A percentile compares a stretch with the other conserved stretches of the same genome.
Conservation (phyloP, 2,113 vertebrate genomes). For the Diadophis punctatus region DNA sequence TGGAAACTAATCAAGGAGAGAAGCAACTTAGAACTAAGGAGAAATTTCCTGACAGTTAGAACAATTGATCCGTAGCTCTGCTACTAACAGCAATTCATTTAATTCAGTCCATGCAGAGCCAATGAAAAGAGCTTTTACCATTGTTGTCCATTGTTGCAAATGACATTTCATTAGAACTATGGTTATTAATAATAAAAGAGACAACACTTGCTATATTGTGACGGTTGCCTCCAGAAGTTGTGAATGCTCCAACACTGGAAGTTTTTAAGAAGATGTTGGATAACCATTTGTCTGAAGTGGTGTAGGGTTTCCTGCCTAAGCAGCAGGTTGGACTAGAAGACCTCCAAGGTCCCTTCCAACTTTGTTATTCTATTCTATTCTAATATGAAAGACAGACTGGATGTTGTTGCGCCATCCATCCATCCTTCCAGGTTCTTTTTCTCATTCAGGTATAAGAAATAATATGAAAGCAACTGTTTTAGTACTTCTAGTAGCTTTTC, state of each 20-base stretch:
- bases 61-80: neutral
- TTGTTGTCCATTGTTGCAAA: neutral
- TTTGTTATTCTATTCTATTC: too few relatives aligned
- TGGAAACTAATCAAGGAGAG: too few relatives aligned
- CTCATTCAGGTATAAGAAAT: slow-evolving; percentile 21
- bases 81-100: slow-evolving; percentile 16
- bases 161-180: neutral
- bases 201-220: neutral
- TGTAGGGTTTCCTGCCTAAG: too few relatives aligned
- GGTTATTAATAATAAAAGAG: neutral
- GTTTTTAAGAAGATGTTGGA: too few relatives aligned
- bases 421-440: neutral
- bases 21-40: too few relatives aligned
- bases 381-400: neutral
- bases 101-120: slow-evolving; percentile 2
- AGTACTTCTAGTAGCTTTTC: neutral
- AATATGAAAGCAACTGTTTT: neutral
- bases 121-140: neutral
- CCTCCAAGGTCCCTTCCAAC: too few relatives aligned
- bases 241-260: too few relatives aligned
- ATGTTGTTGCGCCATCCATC: slow-evolving; percentile 11
- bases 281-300: too few relatives aligned
- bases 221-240: too few relatives aligned
- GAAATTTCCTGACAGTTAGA: too few relatives aligned
- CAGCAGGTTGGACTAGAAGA: too few relatives aligned